Base-by-base conservation (phyloP, 2,113 vertebrate species). In the Plectropomus leopardus region DNA sequence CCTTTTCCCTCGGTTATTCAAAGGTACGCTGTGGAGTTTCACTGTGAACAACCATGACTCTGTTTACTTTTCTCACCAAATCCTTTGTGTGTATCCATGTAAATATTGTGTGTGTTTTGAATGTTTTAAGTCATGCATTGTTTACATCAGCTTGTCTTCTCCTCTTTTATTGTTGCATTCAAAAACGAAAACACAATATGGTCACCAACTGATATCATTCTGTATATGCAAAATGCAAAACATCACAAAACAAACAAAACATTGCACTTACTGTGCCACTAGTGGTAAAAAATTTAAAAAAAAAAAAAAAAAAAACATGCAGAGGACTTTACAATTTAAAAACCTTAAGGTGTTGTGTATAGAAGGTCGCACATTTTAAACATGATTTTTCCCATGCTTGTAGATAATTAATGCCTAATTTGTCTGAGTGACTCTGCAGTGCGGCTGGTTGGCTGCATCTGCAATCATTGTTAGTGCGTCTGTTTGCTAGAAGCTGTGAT, bases 391-490 rank as follows among this genome's bases (percentile, higher is more conserved):
- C 36, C 7, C 36, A 2, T 40, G 9, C 28, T 54, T 34, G 17
- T 60, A 23, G 47, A 61, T 23, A 32, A 34, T 34, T 23, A 32
- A 34, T 34, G 36, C 21, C 21, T 55, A 15, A 54, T 54, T 30
- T 45, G 17, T 54, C 26, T 34, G 44, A 40, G 47, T 21, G 28
- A 34, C 23, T 47, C 10, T 26, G 42, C 28, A 23, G 36, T 40
- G 36, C 36, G 11, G 36, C 36, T 40, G 17, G 10, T 14, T 42
- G 42, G 40, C 45, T 53, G 23, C 66, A 54, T 44, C 19, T 60
- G 45, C 45, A 78, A 55, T 53, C 65, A 45, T 71, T 45, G 45
- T 71, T 26, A 63, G 40, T 71, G 36, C 26, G 42, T 53, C 21
- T 51, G 21, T 50, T 53, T 69, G 47, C 44, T 32, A 26, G 15